Evolutionary conservation across 2,113 vertebrate genomes (phyloP).

Genomic region (Parotia lawesii): DNA sequence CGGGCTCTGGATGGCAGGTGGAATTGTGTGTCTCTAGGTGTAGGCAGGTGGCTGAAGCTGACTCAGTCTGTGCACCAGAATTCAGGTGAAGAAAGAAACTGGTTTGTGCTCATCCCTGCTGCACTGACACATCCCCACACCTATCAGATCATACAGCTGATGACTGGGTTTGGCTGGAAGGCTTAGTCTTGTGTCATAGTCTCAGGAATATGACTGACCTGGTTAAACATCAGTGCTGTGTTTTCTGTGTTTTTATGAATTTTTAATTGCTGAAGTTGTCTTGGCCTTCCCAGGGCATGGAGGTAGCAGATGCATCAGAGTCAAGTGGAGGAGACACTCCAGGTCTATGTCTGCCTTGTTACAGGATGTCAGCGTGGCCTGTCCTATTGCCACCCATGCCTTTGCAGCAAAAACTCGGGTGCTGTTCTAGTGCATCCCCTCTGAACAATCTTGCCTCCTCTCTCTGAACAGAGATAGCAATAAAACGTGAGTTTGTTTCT

Average conservation of each 20-base stretch:
- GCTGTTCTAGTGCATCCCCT: neutral
- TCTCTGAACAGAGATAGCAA: conserved; percentile 16
- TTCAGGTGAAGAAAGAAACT: neutral
- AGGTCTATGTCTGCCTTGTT: neutral
- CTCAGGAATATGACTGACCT: neutral
- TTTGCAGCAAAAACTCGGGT: conserved; percentile 23
- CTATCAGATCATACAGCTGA: neutral
- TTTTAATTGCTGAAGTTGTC: conserved; percentile 27
- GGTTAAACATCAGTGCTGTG: neutral
- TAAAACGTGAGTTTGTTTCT: conserved; percentile 39
- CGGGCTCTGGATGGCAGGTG: neutral
- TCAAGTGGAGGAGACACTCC: conserved; percentile 3
- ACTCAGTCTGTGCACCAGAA: neutral
- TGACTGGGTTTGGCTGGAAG: neutral
- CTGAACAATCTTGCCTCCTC: conserved; percentile 3
- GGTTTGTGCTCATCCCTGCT: neutral
- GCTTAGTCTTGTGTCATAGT: neutral
- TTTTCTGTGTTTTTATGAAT: neutral
- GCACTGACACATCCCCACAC: neutral
- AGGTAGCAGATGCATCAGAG: conserved; percentile 22
- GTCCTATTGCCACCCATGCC: neutral
- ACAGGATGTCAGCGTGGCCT: conserved; percentile 27
- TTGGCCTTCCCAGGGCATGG: conserved; percentile 14
- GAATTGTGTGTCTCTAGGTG: neutral
- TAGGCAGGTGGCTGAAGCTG: neutral